Evolutionary conservation across 1,140 invertebrate genomes (phyloP), one percentile per base, ranked within the genome.

Genomic region (Drosophila willistoni): DNA sequence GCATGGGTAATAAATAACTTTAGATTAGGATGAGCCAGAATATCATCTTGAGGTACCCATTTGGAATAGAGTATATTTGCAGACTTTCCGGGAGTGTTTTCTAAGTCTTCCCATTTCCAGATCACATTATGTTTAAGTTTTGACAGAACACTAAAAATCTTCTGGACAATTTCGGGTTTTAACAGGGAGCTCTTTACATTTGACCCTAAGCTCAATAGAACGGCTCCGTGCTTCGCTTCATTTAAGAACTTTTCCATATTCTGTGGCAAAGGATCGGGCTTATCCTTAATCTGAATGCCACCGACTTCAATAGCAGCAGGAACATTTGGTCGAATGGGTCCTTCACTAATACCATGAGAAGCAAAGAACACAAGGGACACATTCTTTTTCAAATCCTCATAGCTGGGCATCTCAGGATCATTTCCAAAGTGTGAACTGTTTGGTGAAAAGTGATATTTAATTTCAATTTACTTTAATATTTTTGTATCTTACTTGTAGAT

Each of bases 31-130:
- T 96, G 95, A 47, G 93, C 95, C 14, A 85, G 84, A 76, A 96
- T 92, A 77, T 95, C 95, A 66, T 94, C 94, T 81, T 96, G 95
- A 0, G 95, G 95, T 4, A 96, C 75, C 95, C 95, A 96, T 64
- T 94, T 94, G 44, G 91, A 92, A 2, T 94, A 85, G 64, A 94
- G 92, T 0, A 96, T 92, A 91, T 96, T 96, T 0, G 89, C 63
- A 0, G 95, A 92, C 61, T 93, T 92, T 5, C 92, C 90, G 1
- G 79, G 79, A 94, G 29, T 95, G 93, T 82, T 94, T 93, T 79
- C 94, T 9, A 74, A 61, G 93, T 77, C 69, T 34, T 79, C 76
- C 85, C 92, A 94, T 90, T 95, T 95, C 94, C 94, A 95, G 14
- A 95, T 70, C 3, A 95, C 92, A 65, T 90, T 91, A 62, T 94